Percentiles rank a stretch among this genome's conserved stretches.
phyloP scores from a whole-genome alignment of 92 coral and sea anemone species.

The Bergia puertoricense region DNA sequence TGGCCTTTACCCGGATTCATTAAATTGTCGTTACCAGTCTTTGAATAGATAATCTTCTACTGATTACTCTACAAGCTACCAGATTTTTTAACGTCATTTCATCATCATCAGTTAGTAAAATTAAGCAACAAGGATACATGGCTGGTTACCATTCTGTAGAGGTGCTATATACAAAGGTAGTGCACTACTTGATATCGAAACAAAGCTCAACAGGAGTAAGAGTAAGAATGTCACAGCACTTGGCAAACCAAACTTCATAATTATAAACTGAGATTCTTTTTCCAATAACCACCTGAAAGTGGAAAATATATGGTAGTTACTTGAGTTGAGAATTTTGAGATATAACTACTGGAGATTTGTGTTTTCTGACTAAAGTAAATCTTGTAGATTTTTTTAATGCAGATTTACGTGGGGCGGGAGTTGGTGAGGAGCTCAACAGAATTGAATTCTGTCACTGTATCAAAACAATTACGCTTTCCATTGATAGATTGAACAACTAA shows the following conservation, averaged over 20 bases:
- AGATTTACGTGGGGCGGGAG: not conserved
- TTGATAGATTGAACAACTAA: not conserved
- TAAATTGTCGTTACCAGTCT: too few species aligned
- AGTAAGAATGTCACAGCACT: constrained; percentile 9
- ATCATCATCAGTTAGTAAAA: too few species aligned
- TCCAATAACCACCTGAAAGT: not conserved
- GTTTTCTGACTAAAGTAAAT: too few species aligned
- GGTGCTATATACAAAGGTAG: constrained; percentile 28
- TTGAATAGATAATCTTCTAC: too few species aligned
- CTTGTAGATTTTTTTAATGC: not conserved
- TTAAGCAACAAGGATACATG: constrained; percentile 11
- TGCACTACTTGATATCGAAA: constrained; percentile 11
- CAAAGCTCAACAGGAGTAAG: constrained; percentile 24
- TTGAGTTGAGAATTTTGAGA: too few species aligned
- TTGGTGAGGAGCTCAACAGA: not conserved
- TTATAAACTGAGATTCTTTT: not conserved
- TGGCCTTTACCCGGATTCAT: too few species aligned
- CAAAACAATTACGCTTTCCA: not conserved
- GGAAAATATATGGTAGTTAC: not conserved
- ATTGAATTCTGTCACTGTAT: not conserved
- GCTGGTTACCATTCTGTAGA: not conserved
- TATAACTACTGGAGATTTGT: not conserved
- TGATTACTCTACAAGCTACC: too few species aligned
- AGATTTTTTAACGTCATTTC: too few species aligned
- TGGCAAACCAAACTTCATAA: constrained; percentile 22